Evolutionary conservation across 1,140 invertebrate genomes (phyloP), one percentile per base, ranked within the genome.

Genomic region (Drosophila truncata): DNA sequence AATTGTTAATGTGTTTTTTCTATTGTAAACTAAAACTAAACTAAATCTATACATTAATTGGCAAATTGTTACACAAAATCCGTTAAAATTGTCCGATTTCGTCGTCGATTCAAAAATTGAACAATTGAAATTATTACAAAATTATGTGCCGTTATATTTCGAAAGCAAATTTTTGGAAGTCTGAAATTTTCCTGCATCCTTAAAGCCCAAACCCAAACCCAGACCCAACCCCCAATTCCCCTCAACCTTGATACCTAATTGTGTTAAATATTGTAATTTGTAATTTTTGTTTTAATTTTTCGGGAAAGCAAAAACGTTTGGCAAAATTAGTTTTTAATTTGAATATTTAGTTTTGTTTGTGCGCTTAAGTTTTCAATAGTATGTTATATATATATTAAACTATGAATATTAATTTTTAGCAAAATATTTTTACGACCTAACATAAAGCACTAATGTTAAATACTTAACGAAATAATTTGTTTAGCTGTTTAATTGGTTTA

Each of bases 291-390:
- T 76, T 91, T 80, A 76, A 82, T 75, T 76, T 77, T 91, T 91
- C 80, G 90, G 90, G 90, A 91, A 91, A 91, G 82, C 90, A 91
- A 91, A 87, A 80, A 90, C 82, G 79, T 91, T 91, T 91, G 88
- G 88, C 84, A 91, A 91, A 85, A 88, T 78, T 90, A 91, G 88
- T 80, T 91, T 71, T 72, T 87, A 91, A 86, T 90, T 90, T 90
- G 77, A 73, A 80, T 87, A 88, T 80, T 87, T 86, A 86, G 83
- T 87, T 86, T 83, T 87, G 79, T 86, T 86, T 86, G 82, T 86
- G 83, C 82, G 83, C 82, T 87, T 87, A 87, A 87, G 83, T 87
- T 87, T 87, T 87, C 66, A 80, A 87, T 83, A 86, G 78, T 81
- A 84, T 88, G 85, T 88, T 80, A 80, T 69, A 82, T 49, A 81